Evolutionary conservation across 2,113 vertebrate genomes (phyloP).

Genomic region (Epinephelus moara): DNA sequence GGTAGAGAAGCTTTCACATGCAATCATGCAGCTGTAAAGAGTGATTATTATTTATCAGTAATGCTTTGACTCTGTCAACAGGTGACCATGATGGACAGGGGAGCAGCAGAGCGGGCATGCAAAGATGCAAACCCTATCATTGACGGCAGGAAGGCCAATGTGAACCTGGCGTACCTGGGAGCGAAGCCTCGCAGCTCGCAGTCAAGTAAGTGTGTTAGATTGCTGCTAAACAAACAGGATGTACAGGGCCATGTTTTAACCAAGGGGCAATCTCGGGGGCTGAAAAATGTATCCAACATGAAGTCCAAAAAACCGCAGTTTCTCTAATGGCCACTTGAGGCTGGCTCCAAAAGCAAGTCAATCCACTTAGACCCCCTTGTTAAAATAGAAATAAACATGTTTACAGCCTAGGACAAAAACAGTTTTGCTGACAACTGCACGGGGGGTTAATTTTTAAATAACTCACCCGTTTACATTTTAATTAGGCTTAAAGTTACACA

Average conservation of each 20-base stretch:
- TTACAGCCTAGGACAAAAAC: no score
- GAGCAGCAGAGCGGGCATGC: conserved; percentile 92
- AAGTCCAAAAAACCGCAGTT: no score
- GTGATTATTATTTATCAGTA: neutral
- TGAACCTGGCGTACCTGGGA: conserved; percentile 95
- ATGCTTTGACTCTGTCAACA: conserved; percentile 65
- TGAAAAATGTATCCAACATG: no score
- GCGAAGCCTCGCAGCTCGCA: conserved; percentile 94
- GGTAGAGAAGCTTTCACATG: conserved; percentile 8
- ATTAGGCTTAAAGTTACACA: no score
- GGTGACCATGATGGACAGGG: conserved; percentile 96
- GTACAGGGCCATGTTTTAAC: neutral
- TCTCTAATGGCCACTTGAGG: no score
- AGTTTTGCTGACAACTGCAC: no score
- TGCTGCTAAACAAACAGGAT: neutral
- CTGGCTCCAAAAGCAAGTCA: no score
- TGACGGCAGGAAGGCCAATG: conserved; percentile 96
- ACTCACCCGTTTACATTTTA: no score
- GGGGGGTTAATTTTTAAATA: no score
- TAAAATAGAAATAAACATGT: no score
- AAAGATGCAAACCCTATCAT: conserved; percentile 98
- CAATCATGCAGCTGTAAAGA: neutral
- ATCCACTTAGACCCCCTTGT: no score
- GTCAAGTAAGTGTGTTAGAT: conserved; percentile 84
- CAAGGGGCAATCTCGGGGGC: no score